Evolutionary conservation across 2,797 vertebrate genomes (phyloP).

Genomic region (Bryconaethiops microstoma): DNA sequence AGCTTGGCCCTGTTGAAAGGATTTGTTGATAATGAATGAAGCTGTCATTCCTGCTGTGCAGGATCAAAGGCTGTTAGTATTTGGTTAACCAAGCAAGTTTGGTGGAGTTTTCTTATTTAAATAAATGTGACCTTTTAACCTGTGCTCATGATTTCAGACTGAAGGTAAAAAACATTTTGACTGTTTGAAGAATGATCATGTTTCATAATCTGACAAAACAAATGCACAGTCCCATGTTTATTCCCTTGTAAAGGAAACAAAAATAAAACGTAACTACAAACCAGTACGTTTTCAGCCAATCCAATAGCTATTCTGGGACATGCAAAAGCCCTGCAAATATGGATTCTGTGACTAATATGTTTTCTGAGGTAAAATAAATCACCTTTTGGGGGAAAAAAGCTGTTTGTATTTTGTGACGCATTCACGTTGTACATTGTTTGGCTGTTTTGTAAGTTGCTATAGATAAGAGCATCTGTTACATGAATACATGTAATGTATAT

Average conservation of each 20-base stretch:
- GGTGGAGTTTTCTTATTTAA: slow-evolving; percentile 35
- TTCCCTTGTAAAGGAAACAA: not conserved
- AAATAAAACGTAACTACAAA: too few species aligned
- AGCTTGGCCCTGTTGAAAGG: not conserved
- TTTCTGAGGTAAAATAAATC: too few species aligned
- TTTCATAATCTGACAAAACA: slow-evolving; percentile 32
- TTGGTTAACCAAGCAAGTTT: slow-evolving; percentile 12
- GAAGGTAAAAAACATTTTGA: slow-evolving; percentile 16
- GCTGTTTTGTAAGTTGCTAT: not conserved
- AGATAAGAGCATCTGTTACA: not conserved
- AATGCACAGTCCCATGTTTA: slow-evolving; percentile 50
- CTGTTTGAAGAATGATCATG: not conserved
- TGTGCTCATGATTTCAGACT: slow-evolving; percentile 12
- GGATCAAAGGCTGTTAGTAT: slow-evolving; percentile 6
- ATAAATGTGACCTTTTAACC: not conserved
- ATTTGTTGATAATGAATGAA: slow-evolving; percentile 9
- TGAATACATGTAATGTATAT: not conserved
- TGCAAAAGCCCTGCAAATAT: too few species aligned
- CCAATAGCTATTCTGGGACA: too few species aligned
- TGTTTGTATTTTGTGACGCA: too few species aligned
- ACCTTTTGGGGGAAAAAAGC: too few species aligned
- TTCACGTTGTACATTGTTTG: too few species aligned
- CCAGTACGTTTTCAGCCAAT: too few species aligned
- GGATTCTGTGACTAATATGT: too few species aligned
- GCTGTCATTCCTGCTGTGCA: slow-evolving; percentile 2